Evolutionary conservation across 2,888 invertebrate species (phyloP).

Genomic region (Mantis religiosa): DNA sequence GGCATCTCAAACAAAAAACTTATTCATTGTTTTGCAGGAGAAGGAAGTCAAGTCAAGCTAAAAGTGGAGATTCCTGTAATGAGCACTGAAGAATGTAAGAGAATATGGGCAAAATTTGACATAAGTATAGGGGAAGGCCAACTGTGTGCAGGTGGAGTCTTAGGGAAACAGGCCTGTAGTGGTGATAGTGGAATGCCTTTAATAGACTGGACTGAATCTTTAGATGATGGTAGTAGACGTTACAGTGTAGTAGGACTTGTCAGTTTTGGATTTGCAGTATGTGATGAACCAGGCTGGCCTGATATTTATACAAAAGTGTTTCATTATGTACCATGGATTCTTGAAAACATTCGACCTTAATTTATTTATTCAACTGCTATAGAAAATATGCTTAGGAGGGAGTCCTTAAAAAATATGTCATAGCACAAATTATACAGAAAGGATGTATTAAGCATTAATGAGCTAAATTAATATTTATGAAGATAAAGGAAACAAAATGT

Average conservation of each 20-base stretch:
- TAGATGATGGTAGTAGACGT: conserved; percentile 33
- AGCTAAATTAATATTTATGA: too few species aligned
- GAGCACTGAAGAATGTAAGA: conserved; percentile 47
- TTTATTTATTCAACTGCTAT: neutral
- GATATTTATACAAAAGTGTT: conserved; percentile 64
- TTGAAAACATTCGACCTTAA: conserved; percentile 27
- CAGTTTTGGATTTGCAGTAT: conserved; percentile 62
- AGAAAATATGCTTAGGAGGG: too few species aligned
- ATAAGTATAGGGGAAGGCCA: conserved; percentile 51
- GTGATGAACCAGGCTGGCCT: conserved; percentile 62
- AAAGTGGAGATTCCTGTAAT: conserved; percentile 57
- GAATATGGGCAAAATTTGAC: conserved; percentile 51
- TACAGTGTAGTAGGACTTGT: conserved; percentile 57
- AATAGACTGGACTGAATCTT: conserved; percentile 50
- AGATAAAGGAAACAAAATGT: too few species aligned
- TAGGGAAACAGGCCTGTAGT: conserved; percentile 64
- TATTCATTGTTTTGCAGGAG: conserved; percentile 39
- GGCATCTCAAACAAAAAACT: too few species aligned
- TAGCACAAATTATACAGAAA: too few species aligned
- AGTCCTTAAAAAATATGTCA: too few species aligned
- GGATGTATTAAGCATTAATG: too few species aligned
- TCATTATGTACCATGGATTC: conserved; percentile 61
- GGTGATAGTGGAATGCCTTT: conserved; percentile 77
- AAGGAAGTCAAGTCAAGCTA: conserved; percentile 56
- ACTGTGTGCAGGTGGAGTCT: conserved; percentile 67